Percentiles rank a stretch among this genome's conserved stretches.
phyloP scores from a whole-genome alignment of 2,888 invertebrate species.

The Gasteruption jaculator region DNA sequence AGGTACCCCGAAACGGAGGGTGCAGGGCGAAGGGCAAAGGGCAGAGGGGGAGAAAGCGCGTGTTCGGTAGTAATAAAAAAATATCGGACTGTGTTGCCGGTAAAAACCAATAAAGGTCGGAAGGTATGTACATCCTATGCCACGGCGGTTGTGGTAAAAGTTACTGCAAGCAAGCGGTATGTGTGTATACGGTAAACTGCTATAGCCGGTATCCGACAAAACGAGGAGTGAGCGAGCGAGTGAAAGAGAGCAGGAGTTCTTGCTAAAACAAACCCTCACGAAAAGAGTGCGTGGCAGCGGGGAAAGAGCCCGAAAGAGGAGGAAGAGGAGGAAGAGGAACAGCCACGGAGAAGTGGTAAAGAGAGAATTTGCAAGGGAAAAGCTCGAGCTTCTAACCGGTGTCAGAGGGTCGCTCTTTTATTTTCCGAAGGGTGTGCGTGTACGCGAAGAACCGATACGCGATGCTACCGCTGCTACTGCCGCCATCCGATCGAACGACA shows the following conservation, averaged over 20 bases:
- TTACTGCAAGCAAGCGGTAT: constrained; percentile 30
- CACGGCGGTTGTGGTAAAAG: constrained; percentile 40
- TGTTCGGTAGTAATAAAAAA: constrained; percentile 38
- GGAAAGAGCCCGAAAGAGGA: not conserved
- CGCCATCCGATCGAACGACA: too few relatives aligned
- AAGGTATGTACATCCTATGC: constrained; percentile 38
- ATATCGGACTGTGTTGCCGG: constrained; percentile 41
- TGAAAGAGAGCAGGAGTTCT: constrained; percentile 34
- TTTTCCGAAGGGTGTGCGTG: too few relatives aligned
- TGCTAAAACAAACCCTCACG: constrained; percentile 44
- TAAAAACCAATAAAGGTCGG: constrained; percentile 48
- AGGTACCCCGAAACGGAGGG: too few relatives aligned
- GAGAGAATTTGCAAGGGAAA: constrained; percentile 49
- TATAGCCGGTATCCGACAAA: constrained; percentile 26
- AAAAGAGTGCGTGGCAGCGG: constrained; percentile 37
- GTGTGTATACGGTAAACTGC: constrained; percentile 4
- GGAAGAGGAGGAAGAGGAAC: constrained; percentile 18
- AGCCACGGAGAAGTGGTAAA: constrained; percentile 42
- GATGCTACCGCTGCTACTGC: too few relatives aligned
- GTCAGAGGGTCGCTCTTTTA: constrained; percentile 38
- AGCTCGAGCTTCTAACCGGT: constrained; percentile 32
- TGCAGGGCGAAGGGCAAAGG: constrained; percentile 9
- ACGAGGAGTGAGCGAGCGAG: constrained; percentile 20
- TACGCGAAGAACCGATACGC: too few relatives aligned
- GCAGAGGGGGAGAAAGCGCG: constrained; percentile 24